These are phyloP conservation scores for Australoheros facetus DNA, from an alignment of 2,797 vertebrate species.

Conservation along the genomic window DNA sequence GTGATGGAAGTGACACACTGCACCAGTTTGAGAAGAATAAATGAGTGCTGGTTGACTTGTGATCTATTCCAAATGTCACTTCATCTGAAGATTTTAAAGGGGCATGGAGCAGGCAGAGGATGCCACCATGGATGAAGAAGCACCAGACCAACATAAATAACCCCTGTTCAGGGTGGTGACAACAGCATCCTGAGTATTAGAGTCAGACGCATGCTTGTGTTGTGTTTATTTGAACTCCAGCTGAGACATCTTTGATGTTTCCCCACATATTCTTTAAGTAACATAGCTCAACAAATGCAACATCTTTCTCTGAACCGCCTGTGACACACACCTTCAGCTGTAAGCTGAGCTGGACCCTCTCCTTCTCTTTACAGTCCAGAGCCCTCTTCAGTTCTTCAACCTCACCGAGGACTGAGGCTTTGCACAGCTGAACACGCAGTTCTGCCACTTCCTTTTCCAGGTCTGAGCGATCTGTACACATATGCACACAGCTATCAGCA, in stretches of 20 bases:
- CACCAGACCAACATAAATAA: constrained; percentile 35
- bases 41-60: constrained; percentile 52
- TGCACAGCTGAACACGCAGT: constrained; percentile 82
- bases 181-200: neutral
- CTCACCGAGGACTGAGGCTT: constrained; percentile 79
- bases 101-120: constrained; percentile 29
- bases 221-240: constrained; percentile 20
- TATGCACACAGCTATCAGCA: neutral
- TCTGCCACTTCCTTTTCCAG: constrained; percentile 87
- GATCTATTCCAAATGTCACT: constrained; percentile 57
- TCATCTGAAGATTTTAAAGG: constrained; percentile 50
- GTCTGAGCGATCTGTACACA: constrained; percentile 56
- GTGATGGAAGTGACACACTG: constrained; percentile 37
- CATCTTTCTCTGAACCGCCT: neutral
- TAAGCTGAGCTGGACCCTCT: constrained; percentile 81
- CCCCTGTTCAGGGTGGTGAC: constrained; percentile 3
- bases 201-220: constrained; percentile 11
- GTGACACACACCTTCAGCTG: constrained; percentile 81
- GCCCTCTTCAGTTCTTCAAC: constrained; percentile 85
- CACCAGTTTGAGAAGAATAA: constrained; percentile 41
- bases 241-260: constrained; percentile 11
- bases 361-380: constrained; percentile 86
- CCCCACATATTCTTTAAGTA: constrained; percentile 7
- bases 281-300: neutral
- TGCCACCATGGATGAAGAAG: constrained; percentile 37